These are phyloP conservation scores for Microcebus tavaratra DNA, from an alignment of 2,113 vertebrate species.

Conservation along the genomic window DNA sequence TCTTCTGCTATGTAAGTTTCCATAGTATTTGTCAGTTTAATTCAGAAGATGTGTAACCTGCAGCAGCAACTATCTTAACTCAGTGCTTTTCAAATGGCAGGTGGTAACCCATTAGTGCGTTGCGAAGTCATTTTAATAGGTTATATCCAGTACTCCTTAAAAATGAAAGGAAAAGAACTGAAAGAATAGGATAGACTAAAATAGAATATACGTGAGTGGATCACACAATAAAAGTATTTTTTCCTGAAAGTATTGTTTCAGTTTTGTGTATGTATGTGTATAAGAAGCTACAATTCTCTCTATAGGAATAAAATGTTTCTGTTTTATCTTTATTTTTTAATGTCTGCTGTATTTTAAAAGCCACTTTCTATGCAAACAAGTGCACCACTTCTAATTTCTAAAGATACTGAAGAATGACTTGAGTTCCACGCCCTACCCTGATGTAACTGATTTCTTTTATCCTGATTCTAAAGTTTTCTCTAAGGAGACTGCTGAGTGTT, in stretches of 20 bases:
- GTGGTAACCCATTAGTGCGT: background rate
- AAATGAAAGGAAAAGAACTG: background rate
- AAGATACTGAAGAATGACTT: slow-evolving; percentile 68
- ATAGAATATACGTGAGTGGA: background rate
- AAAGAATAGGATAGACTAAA: background rate
- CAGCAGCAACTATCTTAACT: background rate
- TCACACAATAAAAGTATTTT: background rate
- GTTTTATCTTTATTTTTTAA: background rate
- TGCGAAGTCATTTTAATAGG: background rate
- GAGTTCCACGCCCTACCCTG: slow-evolving; percentile 63
- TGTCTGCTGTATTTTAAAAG: background rate
- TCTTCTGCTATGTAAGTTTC: background rate
- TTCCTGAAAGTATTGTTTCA: background rate
- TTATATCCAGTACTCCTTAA: background rate
- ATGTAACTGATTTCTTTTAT: slow-evolving; percentile 74
- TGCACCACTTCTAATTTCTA: slow-evolving; percentile 58
- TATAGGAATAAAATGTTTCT: background rate
- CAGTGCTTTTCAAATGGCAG: background rate
- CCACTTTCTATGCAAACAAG: slow-evolving; percentile 52
- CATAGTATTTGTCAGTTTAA: background rate
- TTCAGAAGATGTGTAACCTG: background rate
- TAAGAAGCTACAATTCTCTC: background rate
- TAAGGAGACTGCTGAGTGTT: slow-evolving; percentile 62
- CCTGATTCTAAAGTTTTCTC: slow-evolving; percentile 76
- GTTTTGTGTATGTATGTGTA: background rate